Evolutionary conservation across 1,140 invertebrate genomes (phyloP), one percentile per base, ranked within the genome.

Genomic region (Scaptomyza graminum): DNA sequence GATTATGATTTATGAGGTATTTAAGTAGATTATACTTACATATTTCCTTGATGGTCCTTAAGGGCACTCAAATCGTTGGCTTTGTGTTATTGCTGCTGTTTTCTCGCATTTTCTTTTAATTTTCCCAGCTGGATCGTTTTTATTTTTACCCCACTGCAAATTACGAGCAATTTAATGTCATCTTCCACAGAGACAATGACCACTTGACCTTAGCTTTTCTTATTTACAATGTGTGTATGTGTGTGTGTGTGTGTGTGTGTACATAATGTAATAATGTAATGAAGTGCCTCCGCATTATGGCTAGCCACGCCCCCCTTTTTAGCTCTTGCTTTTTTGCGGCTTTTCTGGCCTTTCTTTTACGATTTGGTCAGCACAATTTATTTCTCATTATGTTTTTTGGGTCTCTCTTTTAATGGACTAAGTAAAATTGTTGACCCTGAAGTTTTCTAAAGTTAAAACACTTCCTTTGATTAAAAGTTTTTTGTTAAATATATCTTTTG

Each of bases 201-300:
- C 76, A 78, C 67, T 76, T 78, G 76, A 78, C 76, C 76, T 78
- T 75, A 78, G 72, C 34, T 75, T 9, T 4, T 41, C 5, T 5
- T 41, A n/a, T 41, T n/a, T 41, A 41, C 37, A 5, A 31, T 31
- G 28, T 31, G 6, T n/a, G 0, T n/a, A n/a, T 39, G 12, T 1
- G 28, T 31, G 6, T 31, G 8, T 34, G 8, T 34, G 0, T 34
- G 8, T 34, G 31, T 34, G 1, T 41, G 37, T 41, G 0, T 2
- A 37, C 12, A 41, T 41, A 41, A 15, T 50, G 46, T 57, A 66
- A 62, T 72, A 31, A 22, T 46, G 25, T 34, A 50, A 44, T 46
- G 28, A 46, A 43, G 39, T 57, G 44, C 37, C 39, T 5, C 44
- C 18, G 31, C 31, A 34, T 34, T 34, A 34, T 13, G 22, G 15